Evolutionary conservation across 2,888 invertebrate species (phyloP).

Genomic region (Drosophila antonietae): DNA sequence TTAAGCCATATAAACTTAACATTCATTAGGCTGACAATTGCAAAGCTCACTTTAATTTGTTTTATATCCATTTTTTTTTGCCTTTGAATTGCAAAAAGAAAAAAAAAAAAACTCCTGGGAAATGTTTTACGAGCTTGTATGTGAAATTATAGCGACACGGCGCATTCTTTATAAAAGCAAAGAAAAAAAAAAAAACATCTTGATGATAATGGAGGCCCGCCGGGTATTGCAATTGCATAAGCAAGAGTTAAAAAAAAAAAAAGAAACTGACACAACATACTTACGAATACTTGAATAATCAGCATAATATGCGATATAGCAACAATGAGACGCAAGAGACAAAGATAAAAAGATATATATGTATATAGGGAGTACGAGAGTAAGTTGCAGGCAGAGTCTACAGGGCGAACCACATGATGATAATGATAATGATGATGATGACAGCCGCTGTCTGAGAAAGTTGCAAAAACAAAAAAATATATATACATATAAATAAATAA

Average conservation of each 20-base stretch:
- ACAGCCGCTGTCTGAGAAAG: constrained; percentile 73
- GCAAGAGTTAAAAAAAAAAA: constrained; percentile 41
- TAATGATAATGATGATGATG: constrained; percentile 43
- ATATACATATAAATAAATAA: background rate
- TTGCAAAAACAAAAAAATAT: constrained; percentile 13
- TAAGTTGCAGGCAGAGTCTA: constrained; percentile 21
- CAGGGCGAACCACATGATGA: constrained; percentile 32
- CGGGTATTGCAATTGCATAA: constrained; percentile 59
- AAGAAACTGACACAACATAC: constrained; percentile 69
- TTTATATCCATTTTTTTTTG: constrained; percentile 16
- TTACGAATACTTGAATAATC: constrained; percentile 71
- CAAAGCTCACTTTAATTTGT: constrained; percentile 18
- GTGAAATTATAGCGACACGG: constrained; percentile 59
- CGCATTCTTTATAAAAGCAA: constrained; percentile 50
- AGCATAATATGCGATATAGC: constrained; percentile 69
- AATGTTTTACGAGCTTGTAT: constrained; percentile 47
- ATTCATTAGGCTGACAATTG: constrained; percentile 15
- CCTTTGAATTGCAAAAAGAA: constrained; percentile 9
- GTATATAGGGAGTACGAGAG: constrained; percentile 1
- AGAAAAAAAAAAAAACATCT: constrained; percentile 34
- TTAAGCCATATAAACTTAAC: background rate
- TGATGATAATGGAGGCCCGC: constrained; percentile 53
- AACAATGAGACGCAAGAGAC: constrained; percentile 45
- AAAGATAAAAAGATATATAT: constrained; percentile 30
- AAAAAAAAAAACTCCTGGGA: constrained; percentile 48